Conservation (phyloP, 2,888 invertebrate species). For the Melanophora roralis region DNA sequence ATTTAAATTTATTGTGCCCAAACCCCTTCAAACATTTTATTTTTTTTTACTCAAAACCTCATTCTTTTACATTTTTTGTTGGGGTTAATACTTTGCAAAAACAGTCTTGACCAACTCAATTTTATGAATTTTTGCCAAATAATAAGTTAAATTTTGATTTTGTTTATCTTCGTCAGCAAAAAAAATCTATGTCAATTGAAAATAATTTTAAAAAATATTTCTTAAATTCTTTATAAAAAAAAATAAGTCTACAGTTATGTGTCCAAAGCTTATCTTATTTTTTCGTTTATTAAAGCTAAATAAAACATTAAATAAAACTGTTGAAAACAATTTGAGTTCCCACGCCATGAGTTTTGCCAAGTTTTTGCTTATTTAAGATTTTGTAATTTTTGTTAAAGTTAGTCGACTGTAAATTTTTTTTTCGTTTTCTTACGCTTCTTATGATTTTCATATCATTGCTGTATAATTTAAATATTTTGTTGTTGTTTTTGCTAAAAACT, state of each 20-base stretch:
- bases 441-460: not conserved
- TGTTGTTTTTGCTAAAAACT: not conserved
- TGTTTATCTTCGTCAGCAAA: too few species aligned
- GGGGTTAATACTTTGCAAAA: too few species aligned
- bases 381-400: not conserved
- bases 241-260: not conserved
- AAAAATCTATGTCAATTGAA: slow-evolving; percentile 18
- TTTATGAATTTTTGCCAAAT: too few species aligned
- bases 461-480: not conserved
- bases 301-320: not conserved
- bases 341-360: not conserved
- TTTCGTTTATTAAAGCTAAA: not conserved
- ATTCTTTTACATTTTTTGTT: too few species aligned
- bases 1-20: too few species aligned
- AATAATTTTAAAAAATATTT: not conserved
- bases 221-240: not conserved
- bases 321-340: not conserved
- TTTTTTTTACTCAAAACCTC: too few species aligned
- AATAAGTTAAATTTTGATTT: too few species aligned
- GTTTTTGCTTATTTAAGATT: not conserved
- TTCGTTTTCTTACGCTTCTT: not conserved
- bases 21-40: too few species aligned
- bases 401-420: slow-evolving; percentile 9
- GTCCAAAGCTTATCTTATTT: not conserved
- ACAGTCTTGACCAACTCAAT: too few species aligned